phyloP scores from a whole-genome alignment of 2,888 invertebrate species.

The Ceramica pisi region DNA sequence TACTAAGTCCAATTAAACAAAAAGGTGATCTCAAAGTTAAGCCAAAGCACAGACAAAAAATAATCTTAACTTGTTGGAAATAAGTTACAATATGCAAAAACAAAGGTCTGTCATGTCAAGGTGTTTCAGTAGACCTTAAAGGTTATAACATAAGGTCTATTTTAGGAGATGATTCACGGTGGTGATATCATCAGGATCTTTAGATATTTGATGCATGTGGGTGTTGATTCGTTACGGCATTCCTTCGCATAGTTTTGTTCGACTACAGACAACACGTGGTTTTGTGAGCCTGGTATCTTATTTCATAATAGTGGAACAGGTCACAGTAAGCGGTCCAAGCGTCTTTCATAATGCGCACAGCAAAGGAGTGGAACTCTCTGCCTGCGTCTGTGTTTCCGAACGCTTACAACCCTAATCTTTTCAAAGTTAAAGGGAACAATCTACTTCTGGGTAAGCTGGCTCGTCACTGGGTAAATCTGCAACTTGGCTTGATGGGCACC shows the following conservation, averaged over 20 bases:
- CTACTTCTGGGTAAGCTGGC: no score
- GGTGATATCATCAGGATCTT: slow-evolving; percentile 58
- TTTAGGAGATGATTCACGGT: slow-evolving; percentile 49
- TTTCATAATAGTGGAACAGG: slow-evolving; percentile 6
- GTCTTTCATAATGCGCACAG: no score
- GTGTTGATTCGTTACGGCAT: slow-evolving; percentile 57
- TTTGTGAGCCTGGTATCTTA: slow-evolving; percentile 18
- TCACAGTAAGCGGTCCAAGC: no score
- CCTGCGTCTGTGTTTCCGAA: no score
- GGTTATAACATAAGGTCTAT: slow-evolving; percentile 51
- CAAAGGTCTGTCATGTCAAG: slow-evolving; percentile 6
- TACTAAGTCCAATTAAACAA: slow-evolving; percentile 12
- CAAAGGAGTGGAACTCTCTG: no score
- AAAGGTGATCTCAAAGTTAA: slow-evolving; percentile 4
- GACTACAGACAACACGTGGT: slow-evolving; percentile 44
- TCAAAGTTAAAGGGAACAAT: no score
- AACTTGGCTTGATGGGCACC: no score
- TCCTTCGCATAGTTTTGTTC: slow-evolving; percentile 36
- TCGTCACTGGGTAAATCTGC: no score
- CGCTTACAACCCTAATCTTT: no score
- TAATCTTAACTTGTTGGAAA: neutral
- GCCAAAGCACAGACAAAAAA: slow-evolving; percentile 3
- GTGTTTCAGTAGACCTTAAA: slow-evolving; percentile 47
- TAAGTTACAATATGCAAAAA: slow-evolving; percentile 20
- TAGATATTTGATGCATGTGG: slow-evolving; percentile 55